Evolutionary conservation across 2,888 invertebrate species (phyloP).

Genomic region (Argyresthia albistria): DNA sequence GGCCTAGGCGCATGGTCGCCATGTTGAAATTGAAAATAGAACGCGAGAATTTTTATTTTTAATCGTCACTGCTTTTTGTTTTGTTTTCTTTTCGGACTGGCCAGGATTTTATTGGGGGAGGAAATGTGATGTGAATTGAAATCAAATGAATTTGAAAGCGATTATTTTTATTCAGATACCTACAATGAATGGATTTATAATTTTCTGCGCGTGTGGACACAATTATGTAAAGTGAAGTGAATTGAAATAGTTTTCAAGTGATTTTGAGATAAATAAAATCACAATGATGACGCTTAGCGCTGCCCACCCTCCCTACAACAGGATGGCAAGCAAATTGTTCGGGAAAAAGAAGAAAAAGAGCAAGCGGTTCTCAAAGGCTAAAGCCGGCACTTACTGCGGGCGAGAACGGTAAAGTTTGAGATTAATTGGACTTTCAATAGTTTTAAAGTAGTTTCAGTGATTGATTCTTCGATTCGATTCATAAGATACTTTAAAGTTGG

Average conservation of each 20-base stretch:
- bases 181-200: neutral
- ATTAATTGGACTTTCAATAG: neutral
- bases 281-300: slow-evolving; percentile 46
- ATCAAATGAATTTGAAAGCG: no score
- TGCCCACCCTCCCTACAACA: slow-evolving; percentile 37
- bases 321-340: slow-evolving; percentile 50
- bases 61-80: slow-evolving; percentile 10
- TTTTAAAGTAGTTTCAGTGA: no score
- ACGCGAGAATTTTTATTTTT: slow-evolving; percentile 17
- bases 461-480: no score
- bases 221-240: neutral
- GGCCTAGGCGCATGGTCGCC: slow-evolving; percentile 32
- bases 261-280: neutral
- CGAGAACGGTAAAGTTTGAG: slow-evolving; percentile 45
- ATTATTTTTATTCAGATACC: neutral
- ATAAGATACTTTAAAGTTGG: no score
- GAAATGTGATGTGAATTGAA: neutral
- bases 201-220: neutral
- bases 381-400: slow-evolving; percentile 48
- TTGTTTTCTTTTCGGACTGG: neutral
- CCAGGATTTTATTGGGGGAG: neutral
- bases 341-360: slow-evolving; percentile 57
- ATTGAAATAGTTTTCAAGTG: neutral
- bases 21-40: slow-evolving; percentile 7
- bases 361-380: slow-evolving; percentile 40